phyloP scores from a whole-genome alignment of 2,113 vertebrate genomes.

The Podarcis cretensis region DNA sequence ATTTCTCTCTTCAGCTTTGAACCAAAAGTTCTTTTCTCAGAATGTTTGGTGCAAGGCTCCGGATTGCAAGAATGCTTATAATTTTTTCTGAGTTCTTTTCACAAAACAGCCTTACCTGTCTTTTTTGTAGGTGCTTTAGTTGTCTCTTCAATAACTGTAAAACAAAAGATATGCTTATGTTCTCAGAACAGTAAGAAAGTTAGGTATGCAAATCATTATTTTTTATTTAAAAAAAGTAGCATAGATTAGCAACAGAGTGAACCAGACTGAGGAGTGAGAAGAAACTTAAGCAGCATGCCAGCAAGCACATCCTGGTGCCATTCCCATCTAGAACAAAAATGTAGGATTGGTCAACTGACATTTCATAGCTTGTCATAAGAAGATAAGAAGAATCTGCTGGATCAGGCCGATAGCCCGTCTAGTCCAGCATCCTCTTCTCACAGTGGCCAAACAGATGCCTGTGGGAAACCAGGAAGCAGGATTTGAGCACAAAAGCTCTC shows the following conservation, averaged over 20 bases:
- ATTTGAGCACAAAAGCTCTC: no score
- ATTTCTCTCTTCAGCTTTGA: not conserved
- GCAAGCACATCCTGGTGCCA: no score
- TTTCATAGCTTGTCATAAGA: no score
- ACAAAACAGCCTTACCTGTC: conserved; percentile 69
- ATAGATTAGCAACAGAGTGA: not conserved
- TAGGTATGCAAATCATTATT: not conserved
- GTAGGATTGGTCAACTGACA: no score
- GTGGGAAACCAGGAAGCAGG: no score
- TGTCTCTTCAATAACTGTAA: conserved; percentile 60
- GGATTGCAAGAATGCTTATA: not conserved
- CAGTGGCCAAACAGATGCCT: no score
- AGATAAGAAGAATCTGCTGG: no score
- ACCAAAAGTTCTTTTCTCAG: not conserved
- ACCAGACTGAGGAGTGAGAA: not conserved
- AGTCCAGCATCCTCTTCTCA: no score
- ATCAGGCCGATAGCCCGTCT: no score
- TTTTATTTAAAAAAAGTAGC: not conserved
- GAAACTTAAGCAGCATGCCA: no score
- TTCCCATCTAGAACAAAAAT: no score
- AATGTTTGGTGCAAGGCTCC: not conserved
- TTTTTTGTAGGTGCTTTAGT: conserved; percentile 70
- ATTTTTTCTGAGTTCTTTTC: not conserved
- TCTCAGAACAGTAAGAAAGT: no score
- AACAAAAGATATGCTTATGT: conserved; percentile 25